Base-by-base conservation (phyloP, 2,797 vertebrate species). In the Typhlichthys subterraneus region DNA sequence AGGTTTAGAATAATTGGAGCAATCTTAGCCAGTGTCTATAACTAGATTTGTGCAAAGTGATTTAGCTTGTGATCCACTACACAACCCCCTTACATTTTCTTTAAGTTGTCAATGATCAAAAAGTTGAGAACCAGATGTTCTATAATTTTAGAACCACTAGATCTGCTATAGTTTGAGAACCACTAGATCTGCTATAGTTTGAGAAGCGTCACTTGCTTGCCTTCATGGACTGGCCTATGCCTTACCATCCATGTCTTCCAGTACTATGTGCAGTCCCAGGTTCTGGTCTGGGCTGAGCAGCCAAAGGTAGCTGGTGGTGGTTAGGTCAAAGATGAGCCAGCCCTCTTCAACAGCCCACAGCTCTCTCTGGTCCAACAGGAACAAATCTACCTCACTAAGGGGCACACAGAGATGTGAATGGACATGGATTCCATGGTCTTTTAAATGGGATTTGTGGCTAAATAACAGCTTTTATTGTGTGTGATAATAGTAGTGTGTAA, bases 261-360 rank as follows among this genome's bases (percentile, higher is more conserved):
- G 85, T 0, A 93, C 91, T 9, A 99, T 89, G 71, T 94, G 95
- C 68, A 99, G 91, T 50, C 96, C 95, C 0, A 99, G 89, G 72
- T 98, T 99, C 86, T 96, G 94, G 1, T 94, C 92, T 0, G 97
- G 95, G 61, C 95, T 93, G 69, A 94, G 85, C 78, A 97, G 91
- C 98, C 98, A 99, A 67, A 94, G 93, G 87, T 97, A 96, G 70
- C 94, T 97, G 72, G 96, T 96, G 47, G 91, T 87, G 0, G 96
- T 98, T 33, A 99, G 93, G 87, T 99, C 97, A 62, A 99, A 99
- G 55, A 96, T 91, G 83, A 99, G 89, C 98, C 98, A 99, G 57
- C 96, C 96, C 65, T 98, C 95, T 81, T 99, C 96, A 0, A 93
- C 92, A 1, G 94, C 93, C 97, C 96, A 97, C 75, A 98, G 90